phyloP scores from a whole-genome alignment of 1,140 invertebrate species.

The Ceratina australensis region DNA sequence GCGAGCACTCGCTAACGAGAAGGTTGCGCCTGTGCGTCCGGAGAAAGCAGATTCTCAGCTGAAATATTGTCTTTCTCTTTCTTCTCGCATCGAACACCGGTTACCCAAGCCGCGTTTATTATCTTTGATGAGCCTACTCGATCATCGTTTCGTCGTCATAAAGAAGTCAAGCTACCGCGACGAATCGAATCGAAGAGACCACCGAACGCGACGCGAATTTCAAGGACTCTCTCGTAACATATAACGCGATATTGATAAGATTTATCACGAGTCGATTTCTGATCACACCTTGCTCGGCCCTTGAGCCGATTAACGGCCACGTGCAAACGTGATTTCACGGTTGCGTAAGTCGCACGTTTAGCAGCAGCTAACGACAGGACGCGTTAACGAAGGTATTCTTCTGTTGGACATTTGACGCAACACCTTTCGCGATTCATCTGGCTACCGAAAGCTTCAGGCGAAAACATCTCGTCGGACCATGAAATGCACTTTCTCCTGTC shows the following conservation, averaged over 20 bases:
- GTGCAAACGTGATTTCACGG: background rate
- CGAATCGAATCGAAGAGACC: background rate
- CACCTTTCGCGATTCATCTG: background rate
- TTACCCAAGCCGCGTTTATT: constrained; percentile 17
- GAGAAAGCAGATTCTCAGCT: constrained; percentile 58
- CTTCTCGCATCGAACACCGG: constrained; percentile 31
- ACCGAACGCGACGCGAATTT: constrained; percentile 9
- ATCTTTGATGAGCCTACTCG: background rate
- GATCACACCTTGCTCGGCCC: constrained; percentile 1
- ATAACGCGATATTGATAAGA: background rate
- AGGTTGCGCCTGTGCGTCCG: constrained; percentile 20
- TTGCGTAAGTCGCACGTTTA: background rate
- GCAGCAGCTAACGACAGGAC: background rate
- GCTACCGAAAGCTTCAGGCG: background rate
- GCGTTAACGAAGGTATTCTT: constrained; percentile 19
- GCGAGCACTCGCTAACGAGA: background rate
- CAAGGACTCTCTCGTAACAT: constrained; percentile 12
- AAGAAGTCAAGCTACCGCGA: constrained; percentile 12
- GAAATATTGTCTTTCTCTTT: constrained; percentile 44
- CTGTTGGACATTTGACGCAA: background rate
- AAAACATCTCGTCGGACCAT: background rate
- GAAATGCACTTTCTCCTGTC: constrained; percentile 57
- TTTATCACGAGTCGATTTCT: constrained; percentile 18
- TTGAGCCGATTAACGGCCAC: too few species aligned
- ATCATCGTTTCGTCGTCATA: constrained; percentile 29